phyloP scores from a whole-genome alignment of 2,797 vertebrate genomes.

The Onychomys arenicola region DNA sequence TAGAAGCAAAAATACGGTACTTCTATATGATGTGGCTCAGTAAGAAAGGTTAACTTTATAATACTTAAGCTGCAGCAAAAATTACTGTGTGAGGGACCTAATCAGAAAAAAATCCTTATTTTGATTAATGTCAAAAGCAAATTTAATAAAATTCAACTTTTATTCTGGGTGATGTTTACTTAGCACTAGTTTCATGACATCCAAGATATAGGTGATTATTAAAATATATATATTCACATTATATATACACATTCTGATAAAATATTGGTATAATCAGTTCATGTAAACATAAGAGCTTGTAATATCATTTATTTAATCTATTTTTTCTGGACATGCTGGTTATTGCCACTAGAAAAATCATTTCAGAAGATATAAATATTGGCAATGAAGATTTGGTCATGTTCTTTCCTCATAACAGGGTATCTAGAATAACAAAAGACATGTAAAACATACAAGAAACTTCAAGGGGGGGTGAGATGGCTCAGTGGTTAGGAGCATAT shows the following conservation, averaged over 20 bases:
- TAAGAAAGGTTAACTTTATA: constrained; percentile 19
- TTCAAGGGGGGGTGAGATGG: neutral
- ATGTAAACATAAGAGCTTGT: neutral
- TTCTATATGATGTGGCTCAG: neutral
- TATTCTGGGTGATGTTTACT: constrained; percentile 2
- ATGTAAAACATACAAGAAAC: neutral
- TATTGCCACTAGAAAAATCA: neutral
- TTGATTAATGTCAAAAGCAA: neutral
- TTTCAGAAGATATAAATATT: neutral
- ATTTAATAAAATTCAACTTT: constrained; percentile 40
- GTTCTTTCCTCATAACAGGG: neutral
- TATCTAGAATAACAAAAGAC: neutral
- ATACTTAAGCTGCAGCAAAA: neutral
- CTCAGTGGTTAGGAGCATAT: neutral
- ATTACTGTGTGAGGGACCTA: neutral
- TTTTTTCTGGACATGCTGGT: neutral
- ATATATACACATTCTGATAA: neutral
- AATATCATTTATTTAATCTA: neutral
- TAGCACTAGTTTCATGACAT: neutral
- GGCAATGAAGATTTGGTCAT: neutral
- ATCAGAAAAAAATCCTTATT: constrained; percentile 39
- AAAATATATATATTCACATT: neutral
- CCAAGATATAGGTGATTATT: neutral
- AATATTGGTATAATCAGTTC: neutral
- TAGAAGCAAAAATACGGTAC: neutral